phyloP scores from a whole-genome alignment of 1,140 invertebrate genomes.

The Leptoteleia sp. region DNA sequence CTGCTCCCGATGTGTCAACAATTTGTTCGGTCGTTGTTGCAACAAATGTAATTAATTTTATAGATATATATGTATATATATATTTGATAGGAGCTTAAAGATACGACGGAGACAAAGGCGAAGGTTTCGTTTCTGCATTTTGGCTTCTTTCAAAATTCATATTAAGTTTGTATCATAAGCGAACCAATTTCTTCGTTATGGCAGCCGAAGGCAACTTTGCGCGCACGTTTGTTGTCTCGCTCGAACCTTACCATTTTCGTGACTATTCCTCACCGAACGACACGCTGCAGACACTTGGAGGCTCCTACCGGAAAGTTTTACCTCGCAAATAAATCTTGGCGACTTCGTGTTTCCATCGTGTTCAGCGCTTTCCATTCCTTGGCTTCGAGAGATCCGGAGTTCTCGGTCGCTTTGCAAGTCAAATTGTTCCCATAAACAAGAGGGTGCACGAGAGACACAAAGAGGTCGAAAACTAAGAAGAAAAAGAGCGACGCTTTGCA shows the following conservation, averaged over 20 bases:
- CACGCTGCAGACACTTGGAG: slow-evolving; percentile 59
- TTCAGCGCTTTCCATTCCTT: slow-evolving; percentile 65
- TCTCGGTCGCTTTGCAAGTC: slow-evolving; percentile 76
- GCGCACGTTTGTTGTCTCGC: slow-evolving; percentile 23
- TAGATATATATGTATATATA: too few species aligned
- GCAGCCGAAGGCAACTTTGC: neutral
- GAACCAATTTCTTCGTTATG: slow-evolving; percentile 17
- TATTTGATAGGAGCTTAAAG: too few species aligned
- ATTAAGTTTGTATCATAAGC: slow-evolving; percentile 6
- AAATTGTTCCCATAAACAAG: slow-evolving; percentile 74
- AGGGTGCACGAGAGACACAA: slow-evolving; percentile 64
- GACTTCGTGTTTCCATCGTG: slow-evolving; percentile 68
- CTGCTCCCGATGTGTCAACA: slow-evolving; percentile 20
- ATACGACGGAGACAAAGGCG: too few species aligned
- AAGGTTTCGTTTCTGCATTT: too few species aligned
- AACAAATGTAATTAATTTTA: slow-evolving; percentile 29
- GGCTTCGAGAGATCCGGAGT: slow-evolving; percentile 62
- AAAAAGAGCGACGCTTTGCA: slow-evolving; percentile 45
- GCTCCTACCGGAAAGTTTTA: slow-evolving; percentile 66
- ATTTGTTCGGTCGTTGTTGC: slow-evolving; percentile 6
- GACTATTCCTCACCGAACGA: slow-evolving; percentile 58
- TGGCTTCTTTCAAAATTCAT: too few species aligned
- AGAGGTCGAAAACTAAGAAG: slow-evolving; percentile 54
- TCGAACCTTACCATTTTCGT: slow-evolving; percentile 54
- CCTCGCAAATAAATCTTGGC: slow-evolving; percentile 66